Evolutionary conservation across 2,888 invertebrate species (phyloP), one percentile per base, ranked within the genome.

Genomic region (Smittia sp.): DNA sequence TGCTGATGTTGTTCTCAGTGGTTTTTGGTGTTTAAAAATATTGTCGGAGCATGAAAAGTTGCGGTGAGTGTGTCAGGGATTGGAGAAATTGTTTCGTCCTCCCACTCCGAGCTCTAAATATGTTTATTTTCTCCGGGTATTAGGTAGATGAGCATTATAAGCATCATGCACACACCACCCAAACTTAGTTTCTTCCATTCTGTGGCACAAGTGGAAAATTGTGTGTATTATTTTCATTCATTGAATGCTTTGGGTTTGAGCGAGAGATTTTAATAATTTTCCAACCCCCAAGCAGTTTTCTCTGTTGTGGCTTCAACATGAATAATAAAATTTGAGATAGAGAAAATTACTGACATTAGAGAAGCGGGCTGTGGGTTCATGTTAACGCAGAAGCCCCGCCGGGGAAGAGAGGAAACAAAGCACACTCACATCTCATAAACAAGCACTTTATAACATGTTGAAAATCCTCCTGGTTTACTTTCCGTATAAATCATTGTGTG

Each of bases 131-230:
- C 39, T 38, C 38, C 39, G 39, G 39, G 66, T 39, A 67, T 67
- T 67, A 67, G 41, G 66, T 22, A 67, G 66, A 67, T 67, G 66
- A 46, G 52, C 68, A 70, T 70, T 13, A 65, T 65, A 32, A 65
- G 65, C 65, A 32, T 65, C 70, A 70, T 70, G 58, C 54, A 54
- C 25, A 70, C 20, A 27, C 9, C 66, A 27, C 27, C 27, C 32
- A 41, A 68, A 70, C 32, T 70, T 32, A 70, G 70, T 70, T 67
- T 46, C 15, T 70, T 70, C 70, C 46, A 70, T 54, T 70, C 46
- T 70, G 70, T 70, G 70, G 70, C 54, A 70, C 54, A 70, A 70
- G 70, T 58, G 70, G 70, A 70, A 70, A 70, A 70, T 70, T 70
- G 70, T 70, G 58, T 70, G 58, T 70, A 54, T 70, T 54, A 58